These are phyloP conservation scores for Phrynosoma platyrhinos DNA, from an alignment of 2,113 vertebrate species.

Conservation along the genomic window DNA sequence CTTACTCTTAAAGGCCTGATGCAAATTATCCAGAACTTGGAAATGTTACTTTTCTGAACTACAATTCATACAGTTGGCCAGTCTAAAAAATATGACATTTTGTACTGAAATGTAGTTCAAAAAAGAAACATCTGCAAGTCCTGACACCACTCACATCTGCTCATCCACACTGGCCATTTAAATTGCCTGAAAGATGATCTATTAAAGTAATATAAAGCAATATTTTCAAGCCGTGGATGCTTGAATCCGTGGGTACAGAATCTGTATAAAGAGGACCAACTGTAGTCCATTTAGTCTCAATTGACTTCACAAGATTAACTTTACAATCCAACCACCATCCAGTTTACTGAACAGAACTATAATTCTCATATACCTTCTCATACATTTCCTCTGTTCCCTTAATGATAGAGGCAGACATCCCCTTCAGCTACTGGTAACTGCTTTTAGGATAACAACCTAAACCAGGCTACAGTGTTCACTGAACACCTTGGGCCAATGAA, in stretches of 20 bases:
- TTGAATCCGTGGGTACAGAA: no score
- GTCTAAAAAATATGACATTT: no score
- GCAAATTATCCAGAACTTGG: no score
- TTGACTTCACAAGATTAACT: neutral
- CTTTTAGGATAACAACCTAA: neutral
- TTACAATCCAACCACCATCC: neutral
- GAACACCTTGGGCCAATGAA: conserved; percentile 16
- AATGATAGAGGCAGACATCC: neutral
- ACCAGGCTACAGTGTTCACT: neutral
- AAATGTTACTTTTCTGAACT: no score
- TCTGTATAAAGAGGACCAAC: neutral
- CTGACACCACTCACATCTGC: neutral
- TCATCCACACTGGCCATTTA: neutral
- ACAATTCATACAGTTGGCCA: no score
- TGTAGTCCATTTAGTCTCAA: neutral
- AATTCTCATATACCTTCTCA: neutral
- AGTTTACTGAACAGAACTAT: neutral
- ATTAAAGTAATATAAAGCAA: neutral
- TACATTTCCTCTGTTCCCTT: neutral
- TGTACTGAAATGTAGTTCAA: no score
- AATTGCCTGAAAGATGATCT: neutral
- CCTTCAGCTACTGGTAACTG: neutral
- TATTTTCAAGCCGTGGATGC: no score
- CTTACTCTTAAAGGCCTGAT: no score
- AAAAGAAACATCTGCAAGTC: no score